Percentiles rank a stretch among this genome's conserved stretches.
These are phyloP conservation scores for Onchidella celtica DNA, from an alignment of 2,888 invertebrate genomes.

Conservation along the genomic window DNA sequence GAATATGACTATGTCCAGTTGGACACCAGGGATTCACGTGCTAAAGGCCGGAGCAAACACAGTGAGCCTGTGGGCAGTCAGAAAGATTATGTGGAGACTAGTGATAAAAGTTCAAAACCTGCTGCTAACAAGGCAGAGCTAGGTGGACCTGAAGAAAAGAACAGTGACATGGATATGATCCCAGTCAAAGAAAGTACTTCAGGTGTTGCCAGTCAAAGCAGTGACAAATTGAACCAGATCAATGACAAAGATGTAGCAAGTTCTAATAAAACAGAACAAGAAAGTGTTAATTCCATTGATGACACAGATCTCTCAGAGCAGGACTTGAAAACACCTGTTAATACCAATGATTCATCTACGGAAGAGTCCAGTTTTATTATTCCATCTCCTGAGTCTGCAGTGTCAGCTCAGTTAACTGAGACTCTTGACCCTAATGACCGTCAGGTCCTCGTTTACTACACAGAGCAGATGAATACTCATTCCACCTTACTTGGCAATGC, in stretches of 20 bases:
- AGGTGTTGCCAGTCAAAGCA: background rate
- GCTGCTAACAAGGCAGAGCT: background rate
- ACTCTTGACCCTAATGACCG: slow-evolving; percentile 86
- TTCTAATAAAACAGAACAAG: background rate
- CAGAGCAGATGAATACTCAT: slow-evolving; percentile 91
- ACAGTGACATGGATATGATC: slow-evolving; percentile 17
- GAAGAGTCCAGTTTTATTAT: slow-evolving; percentile 31
- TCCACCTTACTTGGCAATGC: slow-evolving; percentile 89
- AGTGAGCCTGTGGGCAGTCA: background rate
- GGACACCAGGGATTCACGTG: slow-evolving; percentile 83
- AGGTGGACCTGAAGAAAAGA: background rate
- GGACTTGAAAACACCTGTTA: slow-evolving; percentile 49
- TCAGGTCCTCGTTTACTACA: slow-evolving; percentile 92
- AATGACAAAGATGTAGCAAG: background rate
- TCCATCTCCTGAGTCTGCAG: slow-evolving; percentile 5
- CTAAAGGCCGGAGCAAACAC: background rate
- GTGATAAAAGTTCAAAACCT: background rate
- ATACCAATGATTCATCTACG: slow-evolving; percentile 11
- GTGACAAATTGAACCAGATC: background rate
- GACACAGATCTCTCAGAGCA: slow-evolving; percentile 28
- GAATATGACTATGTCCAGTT: slow-evolving; percentile 95
- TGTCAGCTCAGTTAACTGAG: background rate
- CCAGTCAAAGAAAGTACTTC: slow-evolving; percentile 19
- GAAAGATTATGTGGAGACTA: background rate
- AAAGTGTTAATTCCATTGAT: background rate